Percentiles rank a stretch among this genome's conserved stretches.
Evolutionary conservation across 2,797 vertebrate species (phyloP).

Genomic region (Pangasius macronema): DNA sequence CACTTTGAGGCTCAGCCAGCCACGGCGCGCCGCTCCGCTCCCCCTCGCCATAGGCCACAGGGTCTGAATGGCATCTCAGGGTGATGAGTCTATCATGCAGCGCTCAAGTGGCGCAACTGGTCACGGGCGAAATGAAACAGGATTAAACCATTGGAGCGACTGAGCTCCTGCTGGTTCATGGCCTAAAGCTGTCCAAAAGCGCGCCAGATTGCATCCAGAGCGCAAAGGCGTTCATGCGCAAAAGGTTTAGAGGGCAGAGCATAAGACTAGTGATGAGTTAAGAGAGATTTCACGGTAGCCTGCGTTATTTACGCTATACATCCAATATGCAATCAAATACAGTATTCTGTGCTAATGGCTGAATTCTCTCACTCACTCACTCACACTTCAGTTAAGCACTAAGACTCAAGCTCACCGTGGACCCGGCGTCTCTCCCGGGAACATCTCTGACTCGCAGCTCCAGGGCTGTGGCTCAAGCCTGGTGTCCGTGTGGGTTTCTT

Average conservation of each 20-base stretch:
- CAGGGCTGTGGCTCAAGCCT: not conserved
- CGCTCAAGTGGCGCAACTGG: constrained; percentile 34
- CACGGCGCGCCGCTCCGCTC: not conserved
- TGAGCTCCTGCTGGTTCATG: not conserved
- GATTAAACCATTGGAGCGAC: not conserved
- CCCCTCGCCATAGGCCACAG: constrained; percentile 14
- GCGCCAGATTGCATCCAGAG: constrained; percentile 42
- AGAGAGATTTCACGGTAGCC: not conserved
- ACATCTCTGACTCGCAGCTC: not conserved
- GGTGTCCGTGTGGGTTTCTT: not conserved
- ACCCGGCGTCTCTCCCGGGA: too few species aligned
- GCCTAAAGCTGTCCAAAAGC: constrained; percentile 30
- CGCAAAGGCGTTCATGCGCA: not conserved
- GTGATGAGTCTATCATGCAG: constrained; percentile 45
- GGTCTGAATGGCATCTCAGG: constrained; percentile 42
- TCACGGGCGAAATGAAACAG: constrained; percentile 48
- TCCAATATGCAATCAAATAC: not conserved
- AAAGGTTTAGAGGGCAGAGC: not conserved
- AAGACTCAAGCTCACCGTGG: not conserved
- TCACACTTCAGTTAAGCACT: too few species aligned
- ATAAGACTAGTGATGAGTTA: not conserved
- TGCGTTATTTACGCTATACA: not conserved
- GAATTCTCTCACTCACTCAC: not conserved
- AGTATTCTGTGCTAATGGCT: not conserved
- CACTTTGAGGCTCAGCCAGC: constrained; percentile 46